Evolutionary conservation across 2,797 vertebrate species (phyloP).

Genomic region (Sebastes glaucus): DNA sequence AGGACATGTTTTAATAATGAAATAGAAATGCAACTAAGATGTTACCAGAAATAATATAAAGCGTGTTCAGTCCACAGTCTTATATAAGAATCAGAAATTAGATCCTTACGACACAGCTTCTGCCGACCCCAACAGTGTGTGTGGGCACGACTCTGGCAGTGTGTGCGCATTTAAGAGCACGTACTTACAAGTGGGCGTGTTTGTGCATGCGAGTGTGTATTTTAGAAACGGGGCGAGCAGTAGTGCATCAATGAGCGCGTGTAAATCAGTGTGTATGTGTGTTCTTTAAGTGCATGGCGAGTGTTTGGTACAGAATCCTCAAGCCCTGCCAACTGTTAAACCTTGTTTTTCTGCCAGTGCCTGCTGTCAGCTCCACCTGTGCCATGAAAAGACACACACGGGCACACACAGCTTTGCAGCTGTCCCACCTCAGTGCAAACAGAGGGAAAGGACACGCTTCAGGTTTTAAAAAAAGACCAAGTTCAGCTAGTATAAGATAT

Average conservation of each 20-base stretch:
- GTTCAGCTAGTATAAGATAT: not conserved
- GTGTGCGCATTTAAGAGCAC: not conserved
- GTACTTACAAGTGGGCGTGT: conserved; percentile 8
- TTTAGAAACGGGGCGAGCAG: not conserved
- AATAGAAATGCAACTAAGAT: not conserved
- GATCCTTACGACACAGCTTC: not conserved
- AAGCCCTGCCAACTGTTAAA: conserved; percentile 67
- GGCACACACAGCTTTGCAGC: conserved; percentile 49
- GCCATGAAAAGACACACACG: conserved; percentile 51
- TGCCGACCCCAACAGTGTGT: not conserved
- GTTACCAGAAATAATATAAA: not conserved
- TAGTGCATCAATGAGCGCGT: not conserved
- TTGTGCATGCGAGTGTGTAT: not conserved
- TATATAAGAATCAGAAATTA: conserved; percentile 10
- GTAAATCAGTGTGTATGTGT: conserved; percentile 19
- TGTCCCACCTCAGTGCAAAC: conserved; percentile 48
- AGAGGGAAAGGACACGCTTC: conserved; percentile 23
- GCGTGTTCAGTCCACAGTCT: not conserved
- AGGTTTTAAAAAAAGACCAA: not conserved
- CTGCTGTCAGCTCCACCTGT: conserved; percentile 72
- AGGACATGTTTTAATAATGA: not conserved
- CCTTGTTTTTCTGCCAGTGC: conserved; percentile 63
- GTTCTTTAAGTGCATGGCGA: conserved; percentile 39
- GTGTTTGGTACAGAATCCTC: conserved; percentile 51
- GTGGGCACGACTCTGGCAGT: not conserved